A percentile compares a stretch with the other conserved stretches of the same genome.
Evolutionary conservation across 2,113 vertebrate species (phyloP).

Genomic region (Elgaria multicarinata): DNA sequence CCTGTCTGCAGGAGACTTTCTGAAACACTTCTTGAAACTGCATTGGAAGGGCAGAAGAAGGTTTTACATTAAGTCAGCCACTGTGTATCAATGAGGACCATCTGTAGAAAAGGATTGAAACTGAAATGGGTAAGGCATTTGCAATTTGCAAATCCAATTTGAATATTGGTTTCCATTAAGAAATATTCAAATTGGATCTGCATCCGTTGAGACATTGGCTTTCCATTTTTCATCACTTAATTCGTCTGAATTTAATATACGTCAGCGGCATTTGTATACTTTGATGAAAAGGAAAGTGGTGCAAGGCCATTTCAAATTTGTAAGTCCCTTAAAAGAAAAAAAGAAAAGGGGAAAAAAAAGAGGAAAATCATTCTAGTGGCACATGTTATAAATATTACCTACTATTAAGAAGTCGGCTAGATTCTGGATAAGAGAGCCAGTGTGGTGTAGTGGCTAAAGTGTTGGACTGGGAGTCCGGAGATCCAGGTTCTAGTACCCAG

Average conservation of each 20-base stretch:
- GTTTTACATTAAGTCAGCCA: background rate
- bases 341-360: background rate
- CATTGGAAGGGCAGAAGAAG: background rate
- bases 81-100: background rate
- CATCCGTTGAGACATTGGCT: background rate
- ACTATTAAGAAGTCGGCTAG: background rate
- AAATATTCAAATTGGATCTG: slow-evolving; percentile 6
- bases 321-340: background rate
- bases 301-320: background rate
- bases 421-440: too few relatives aligned
- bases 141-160: background rate
- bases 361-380: too few relatives aligned
- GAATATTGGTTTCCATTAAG: slow-evolving; percentile 14
- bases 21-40: background rate
- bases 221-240: background rate
- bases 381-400: background rate
- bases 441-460: too few relatives aligned
- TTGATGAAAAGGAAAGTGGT: background rate
- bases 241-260: background rate
- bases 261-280: background rate
- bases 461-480: too few relatives aligned
- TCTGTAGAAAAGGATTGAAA: background rate
- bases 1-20: background rate
- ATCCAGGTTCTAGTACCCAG: too few relatives aligned
- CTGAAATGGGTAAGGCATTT: background rate